Evolutionary conservation across 1,140 invertebrate genomes (phyloP).

Genomic region (Grapholita molesta): DNA sequence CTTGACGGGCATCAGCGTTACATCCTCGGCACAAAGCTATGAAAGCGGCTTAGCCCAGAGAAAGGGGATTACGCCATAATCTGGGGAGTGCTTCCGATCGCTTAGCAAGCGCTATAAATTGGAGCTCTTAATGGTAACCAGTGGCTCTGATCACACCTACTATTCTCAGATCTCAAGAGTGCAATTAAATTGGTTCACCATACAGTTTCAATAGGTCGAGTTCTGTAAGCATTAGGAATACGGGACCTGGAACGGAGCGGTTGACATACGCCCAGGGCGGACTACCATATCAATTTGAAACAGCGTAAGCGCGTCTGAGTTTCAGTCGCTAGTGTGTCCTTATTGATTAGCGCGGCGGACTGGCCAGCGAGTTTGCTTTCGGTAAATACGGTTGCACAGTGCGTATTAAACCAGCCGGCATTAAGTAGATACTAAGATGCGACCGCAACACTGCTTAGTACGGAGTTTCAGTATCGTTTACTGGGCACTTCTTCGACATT

Average conservation of each 20-base stretch:
- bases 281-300: conserved; percentile 17
- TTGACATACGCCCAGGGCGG: conserved; percentile 66
- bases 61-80: conserved; percentile 69
- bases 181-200: neutral
- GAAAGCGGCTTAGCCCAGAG: conserved; percentile 65
- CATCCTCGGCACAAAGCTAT: conserved; percentile 66
- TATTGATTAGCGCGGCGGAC: neutral
- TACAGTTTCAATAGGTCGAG: neutral
- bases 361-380: conserved; percentile 37
- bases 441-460: neutral
- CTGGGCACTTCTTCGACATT: neutral
- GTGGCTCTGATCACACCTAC: too few relatives aligned
- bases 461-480: neutral
- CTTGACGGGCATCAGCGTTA: conserved; percentile 61
- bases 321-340: neutral
- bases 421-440: neutral
- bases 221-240: neutral
- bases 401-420: conserved; percentile 4
- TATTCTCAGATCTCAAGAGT: neutral
- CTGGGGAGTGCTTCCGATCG: conserved; percentile 25
- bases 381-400: conserved; percentile 34
- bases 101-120: neutral
- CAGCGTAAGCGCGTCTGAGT: neutral
- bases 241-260: conserved; percentile 44
- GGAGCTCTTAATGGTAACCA: too few relatives aligned